Evolutionary conservation across 2,888 invertebrate species (phyloP), one percentile per base, ranked within the genome.

Genomic region (Ormia ochracea): DNA sequence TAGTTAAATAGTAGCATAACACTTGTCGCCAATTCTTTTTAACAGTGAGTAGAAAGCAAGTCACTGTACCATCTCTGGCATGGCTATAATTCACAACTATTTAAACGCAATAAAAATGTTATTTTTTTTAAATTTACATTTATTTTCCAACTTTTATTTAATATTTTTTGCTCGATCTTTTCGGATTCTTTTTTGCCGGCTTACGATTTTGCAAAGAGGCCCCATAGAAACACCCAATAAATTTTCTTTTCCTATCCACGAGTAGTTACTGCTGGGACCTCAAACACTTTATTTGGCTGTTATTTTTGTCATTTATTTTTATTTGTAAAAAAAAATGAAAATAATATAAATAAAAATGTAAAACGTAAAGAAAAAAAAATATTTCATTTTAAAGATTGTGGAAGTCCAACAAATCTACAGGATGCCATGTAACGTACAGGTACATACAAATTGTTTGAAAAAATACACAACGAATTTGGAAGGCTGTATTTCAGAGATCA

Each of bases 131-230:
- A 36, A 45, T 52, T 61, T 48, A 7, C 19, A 45, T 52, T 54
- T 68, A 31, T 56, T 41, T 68, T 54, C 1, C 5, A 54, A 17
- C 56, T 33, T 12, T 56, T 52, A 19, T 52, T 17, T 33, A 23
- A 26, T 14, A 17, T 36, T 54, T 72, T 33, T 26, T 12, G 17
- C 14, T 50, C 43, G 43, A 36, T 21, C 43, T 68, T 70, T 70
- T 70, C 54, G 48, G 70, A 75, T 75, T 75, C 52, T 75, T 36
- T n/a, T 69, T 68, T 63, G 50, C 63, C 69, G 78, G 69, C 63
- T 69, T 56, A 36, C 45, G 38, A 6, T 17, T 65, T 36, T 43
- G n/a, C 2, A 14, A 14, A 63, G 54, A 54, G 12, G 9, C 50
- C 54, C 38, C 56, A 59, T 54, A 36, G 38, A 50, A 74, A 65